phyloP scores from a whole-genome alignment of 2,888 invertebrate genomes.

The Ernsta delagoae region DNA sequence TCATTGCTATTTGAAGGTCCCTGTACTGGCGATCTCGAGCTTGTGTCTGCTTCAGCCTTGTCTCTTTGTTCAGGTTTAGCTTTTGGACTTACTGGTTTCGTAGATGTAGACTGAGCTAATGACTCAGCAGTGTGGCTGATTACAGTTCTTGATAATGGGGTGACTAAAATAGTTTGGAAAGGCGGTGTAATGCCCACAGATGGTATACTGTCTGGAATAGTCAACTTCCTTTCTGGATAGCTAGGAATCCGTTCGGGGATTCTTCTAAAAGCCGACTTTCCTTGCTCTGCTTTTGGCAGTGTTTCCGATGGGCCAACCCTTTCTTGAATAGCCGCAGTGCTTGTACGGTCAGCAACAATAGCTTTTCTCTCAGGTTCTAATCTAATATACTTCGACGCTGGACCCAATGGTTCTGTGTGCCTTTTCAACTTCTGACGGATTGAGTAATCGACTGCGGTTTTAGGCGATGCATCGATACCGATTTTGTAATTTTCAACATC shows the following conservation, averaged over 20 bases:
- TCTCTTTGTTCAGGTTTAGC: conserved; percentile 40
- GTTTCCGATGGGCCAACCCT: conserved; percentile 32
- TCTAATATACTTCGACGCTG: conserved; percentile 62
- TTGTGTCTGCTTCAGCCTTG: conserved; percentile 59
- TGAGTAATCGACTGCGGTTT: conserved; percentile 78
- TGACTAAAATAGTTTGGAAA: conserved; percentile 41
- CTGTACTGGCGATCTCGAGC: conserved; percentile 67
- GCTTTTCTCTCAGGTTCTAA: conserved; percentile 50
- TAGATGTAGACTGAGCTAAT: conserved; percentile 59
- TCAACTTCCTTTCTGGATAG: conserved; percentile 55
- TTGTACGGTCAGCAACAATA: conserved; percentile 35
- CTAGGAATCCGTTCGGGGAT: conserved; percentile 53
- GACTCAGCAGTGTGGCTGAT: conserved; percentile 78
- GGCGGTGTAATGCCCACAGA: conserved; percentile 53
- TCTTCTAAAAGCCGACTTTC: conserved; percentile 58
- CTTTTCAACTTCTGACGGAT: conserved; percentile 72
- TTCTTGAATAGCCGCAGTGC: conserved; percentile 36
- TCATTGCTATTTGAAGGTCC: conserved; percentile 64
- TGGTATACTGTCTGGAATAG: conserved; percentile 68
- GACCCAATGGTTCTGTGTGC: conserved; percentile 62
- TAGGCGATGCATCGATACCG: conserved; percentile 78
- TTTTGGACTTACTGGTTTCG: conserved; percentile 34
- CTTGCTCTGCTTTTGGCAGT: conserved; percentile 37
- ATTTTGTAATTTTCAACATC: conserved; percentile 81
- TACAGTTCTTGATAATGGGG: conserved; percentile 57